A percentile compares a stretch with the other conserved stretches of the same genome.
Conservation (phyloP, 2,888 invertebrate genomes). For the Drosophila aldrichi region DNA sequence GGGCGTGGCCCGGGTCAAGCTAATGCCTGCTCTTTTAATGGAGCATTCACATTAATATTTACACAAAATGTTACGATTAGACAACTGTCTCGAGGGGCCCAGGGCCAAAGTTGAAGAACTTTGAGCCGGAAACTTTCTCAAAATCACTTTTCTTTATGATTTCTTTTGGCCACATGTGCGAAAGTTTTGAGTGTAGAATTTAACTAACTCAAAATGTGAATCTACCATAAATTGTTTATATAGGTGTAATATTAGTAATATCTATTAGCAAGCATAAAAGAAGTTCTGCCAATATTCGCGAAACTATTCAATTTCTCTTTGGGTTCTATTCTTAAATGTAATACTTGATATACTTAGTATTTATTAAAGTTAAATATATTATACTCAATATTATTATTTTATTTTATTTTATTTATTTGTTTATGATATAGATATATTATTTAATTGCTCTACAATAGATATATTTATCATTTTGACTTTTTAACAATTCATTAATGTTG, state of each 20-base stretch:
- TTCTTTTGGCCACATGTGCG: not conserved
- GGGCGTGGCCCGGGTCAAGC: conserved; percentile 10
- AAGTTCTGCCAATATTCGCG: not conserved
- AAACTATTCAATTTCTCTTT: no score
- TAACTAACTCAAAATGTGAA: no score
- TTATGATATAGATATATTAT: no score
- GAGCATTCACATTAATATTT: conserved; percentile 39
- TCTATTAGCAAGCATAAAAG: no score
- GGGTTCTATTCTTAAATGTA: no score
- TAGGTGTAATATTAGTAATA: not conserved
- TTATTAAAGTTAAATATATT: no score
- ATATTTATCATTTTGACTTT: no score
- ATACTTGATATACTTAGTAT: no score
- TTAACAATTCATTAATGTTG: not conserved
- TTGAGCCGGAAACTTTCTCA: not conserved
- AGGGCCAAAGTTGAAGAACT: conserved; percentile 11
- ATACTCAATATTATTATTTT: no score
- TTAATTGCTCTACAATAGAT: no score
- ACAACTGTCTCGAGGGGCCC: conserved; percentile 10
- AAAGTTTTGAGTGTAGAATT: not conserved
- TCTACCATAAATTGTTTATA: no score
- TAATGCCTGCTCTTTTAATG: conserved; percentile 49
- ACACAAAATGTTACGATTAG: conserved; percentile 47
- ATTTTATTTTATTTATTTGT: no score
- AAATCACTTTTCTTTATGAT: conserved; percentile 2